A percentile compares a stretch with the other conserved stretches of the same genome.
Conservation (phyloP, 1,140 invertebrate genomes). For the Drosophila yakuba region DNA sequence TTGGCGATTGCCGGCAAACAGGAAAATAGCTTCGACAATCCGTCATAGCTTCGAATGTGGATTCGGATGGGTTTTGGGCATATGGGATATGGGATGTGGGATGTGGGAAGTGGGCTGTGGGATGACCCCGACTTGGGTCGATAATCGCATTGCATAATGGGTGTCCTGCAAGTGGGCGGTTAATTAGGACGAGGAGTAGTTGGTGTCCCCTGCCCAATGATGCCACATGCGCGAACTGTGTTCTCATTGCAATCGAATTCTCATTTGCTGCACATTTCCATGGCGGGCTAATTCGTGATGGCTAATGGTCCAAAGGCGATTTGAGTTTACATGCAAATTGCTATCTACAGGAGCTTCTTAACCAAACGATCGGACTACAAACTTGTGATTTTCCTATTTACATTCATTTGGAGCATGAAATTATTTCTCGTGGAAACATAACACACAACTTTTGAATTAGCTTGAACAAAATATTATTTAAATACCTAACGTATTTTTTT, state of each 20-base stretch:
- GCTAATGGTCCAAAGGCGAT: neutral
- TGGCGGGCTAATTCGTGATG: conserved; percentile 20
- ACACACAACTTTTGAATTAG: too few relatives aligned
- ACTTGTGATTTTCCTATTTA: too few relatives aligned
- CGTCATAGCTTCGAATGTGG: conserved; percentile 11
- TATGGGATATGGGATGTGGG: neutral
- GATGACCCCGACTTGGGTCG: conserved; percentile 10
- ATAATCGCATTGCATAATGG: conserved; percentile 7
- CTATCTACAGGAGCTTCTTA: neutral
- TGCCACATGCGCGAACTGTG: conserved; percentile 11
- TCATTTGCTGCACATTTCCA: conserved; percentile 21
- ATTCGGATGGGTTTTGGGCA: neutral
- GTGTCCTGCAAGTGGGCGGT: neutral
- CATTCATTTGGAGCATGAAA: too few relatives aligned
- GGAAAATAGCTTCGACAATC: conserved; percentile 36
- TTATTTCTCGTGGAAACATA: too few relatives aligned
- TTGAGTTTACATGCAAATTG: neutral
- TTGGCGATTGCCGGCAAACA: conserved; percentile 38
- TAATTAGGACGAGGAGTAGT: conserved; percentile 5
- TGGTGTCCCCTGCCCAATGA: neutral
- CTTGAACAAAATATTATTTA: too few relatives aligned
- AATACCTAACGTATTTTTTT: too few relatives aligned
- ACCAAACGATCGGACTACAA: neutral
- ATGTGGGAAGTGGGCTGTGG: too few relatives aligned
- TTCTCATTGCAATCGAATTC: conserved; percentile 16